Evolutionary conservation across 2,888 invertebrate species (phyloP).

Genomic region (Drosophila borealis): DNA sequence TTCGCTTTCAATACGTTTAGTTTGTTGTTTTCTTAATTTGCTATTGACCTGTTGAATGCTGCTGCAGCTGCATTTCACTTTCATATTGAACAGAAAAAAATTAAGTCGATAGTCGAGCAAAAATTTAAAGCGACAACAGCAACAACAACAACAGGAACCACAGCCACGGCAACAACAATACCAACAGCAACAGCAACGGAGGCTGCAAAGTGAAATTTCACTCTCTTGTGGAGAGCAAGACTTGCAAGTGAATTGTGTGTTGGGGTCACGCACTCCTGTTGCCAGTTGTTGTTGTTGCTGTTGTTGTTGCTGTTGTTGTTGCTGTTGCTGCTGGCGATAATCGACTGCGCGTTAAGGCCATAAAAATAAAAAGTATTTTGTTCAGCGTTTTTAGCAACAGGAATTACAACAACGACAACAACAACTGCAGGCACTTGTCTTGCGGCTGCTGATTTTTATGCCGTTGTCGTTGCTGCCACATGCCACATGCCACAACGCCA

Average conservation of each 20-base stretch:
- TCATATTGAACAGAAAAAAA: conserved; percentile 31
- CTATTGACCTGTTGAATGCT: conserved; percentile 43
- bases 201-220: conserved; percentile 75
- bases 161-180: not conserved
- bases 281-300: conserved; percentile 29
- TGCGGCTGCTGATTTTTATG: conserved; percentile 21
- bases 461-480: conserved; percentile 26
- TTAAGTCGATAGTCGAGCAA: conserved; percentile 48
- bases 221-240: conserved; percentile 41
- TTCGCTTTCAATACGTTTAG: conserved; percentile 34
- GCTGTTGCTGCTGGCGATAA: conserved; percentile 28
- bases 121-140: conserved; percentile 35
- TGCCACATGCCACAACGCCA: conserved; percentile 41
- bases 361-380: conserved; percentile 66
- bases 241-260: conserved; percentile 45
- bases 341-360: conserved; percentile 57
- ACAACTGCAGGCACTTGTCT: conserved; percentile 24
- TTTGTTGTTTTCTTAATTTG: conserved; percentile 20
- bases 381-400: conserved; percentile 38
- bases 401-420: conserved; percentile 19
- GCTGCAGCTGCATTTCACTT: conserved; percentile 63
- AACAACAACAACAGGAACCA: conserved; percentile 12
- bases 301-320: conserved; percentile 23
- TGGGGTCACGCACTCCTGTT: conserved; percentile 76
- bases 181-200: conserved; percentile 21